Percentiles rank a stretch among this genome's conserved stretches.
These are phyloP conservation scores for Bruchidius siliquastri DNA, from an alignment of 2,888 invertebrate genomes.

Conservation along the genomic window DNA sequence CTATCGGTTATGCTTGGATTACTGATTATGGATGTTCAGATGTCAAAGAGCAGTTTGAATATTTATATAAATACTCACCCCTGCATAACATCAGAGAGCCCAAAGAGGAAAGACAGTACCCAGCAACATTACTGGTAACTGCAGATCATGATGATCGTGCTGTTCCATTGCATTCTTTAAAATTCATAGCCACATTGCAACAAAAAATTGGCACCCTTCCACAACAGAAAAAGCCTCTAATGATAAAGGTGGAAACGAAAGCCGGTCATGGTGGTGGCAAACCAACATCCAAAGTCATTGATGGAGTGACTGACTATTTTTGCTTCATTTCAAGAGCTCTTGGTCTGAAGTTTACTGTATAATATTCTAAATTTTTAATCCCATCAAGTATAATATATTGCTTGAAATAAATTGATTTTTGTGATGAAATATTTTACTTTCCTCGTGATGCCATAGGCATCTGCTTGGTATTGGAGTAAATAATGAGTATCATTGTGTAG, in stretches of 20 bases:
- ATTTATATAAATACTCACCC: conserved; percentile 84
- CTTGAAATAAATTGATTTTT: neutral
- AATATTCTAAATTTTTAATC: neutral
- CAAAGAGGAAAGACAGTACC: conserved; percentile 65
- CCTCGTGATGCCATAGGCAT: no score
- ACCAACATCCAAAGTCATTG: conserved; percentile 88
- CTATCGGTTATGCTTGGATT: conserved; percentile 94
- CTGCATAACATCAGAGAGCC: conserved; percentile 83
- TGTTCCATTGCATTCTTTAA: conserved; percentile 94
- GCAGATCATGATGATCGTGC: conserved; percentile 99
- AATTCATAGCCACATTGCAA: conserved; percentile 89
- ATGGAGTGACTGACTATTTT: conserved; percentile 86
- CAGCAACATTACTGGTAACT: conserved; percentile 86
- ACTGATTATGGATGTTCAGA: conserved; percentile 94
- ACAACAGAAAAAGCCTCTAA: conserved; percentile 76
- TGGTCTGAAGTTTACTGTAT: conserved; percentile 46
- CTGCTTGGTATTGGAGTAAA: no score
- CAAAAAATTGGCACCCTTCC: conserved; percentile 58
- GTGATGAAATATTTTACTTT: neutral
- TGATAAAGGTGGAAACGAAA: conserved; percentile 89
- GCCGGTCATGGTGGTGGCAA: conserved; percentile 97
- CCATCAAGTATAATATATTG: neutral
- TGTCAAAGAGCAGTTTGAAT: conserved; percentile 78
- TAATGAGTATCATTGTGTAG: no score
- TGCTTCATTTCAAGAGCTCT: conserved; percentile 75